Base-by-base conservation (phyloP, 2,888 invertebrate species). In the Orgyia antiqua region DNA sequence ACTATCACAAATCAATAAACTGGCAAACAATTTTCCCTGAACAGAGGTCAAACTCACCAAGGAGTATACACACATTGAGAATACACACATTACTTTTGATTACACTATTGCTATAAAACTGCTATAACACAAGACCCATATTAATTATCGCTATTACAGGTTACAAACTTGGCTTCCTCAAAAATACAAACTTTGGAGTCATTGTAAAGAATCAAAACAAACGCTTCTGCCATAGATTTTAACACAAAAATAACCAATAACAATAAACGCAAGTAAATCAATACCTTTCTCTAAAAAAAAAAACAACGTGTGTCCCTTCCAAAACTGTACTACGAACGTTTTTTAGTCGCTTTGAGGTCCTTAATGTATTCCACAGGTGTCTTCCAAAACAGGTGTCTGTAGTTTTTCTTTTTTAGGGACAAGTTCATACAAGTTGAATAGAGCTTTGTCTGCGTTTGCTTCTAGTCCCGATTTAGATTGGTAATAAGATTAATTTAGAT, bases 361-460 rank as follows among this genome's bases (percentile, higher is more conserved):
- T 43, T 72, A 69, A 72, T 67, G 52, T 74, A 78, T 73, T 62
- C 73, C 69, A 78, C 80, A 79, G 77, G 79, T 82, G 80, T 66
- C 58, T n/a, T 56, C 58, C 61, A 48, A 62, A 70, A 75, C 82
- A 82, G 78, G 80, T 79, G 79, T 58, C 53, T 41, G 45, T 44
- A 56, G 55, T 44, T 29, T 41, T 37, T 24, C 12, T 39, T 45
- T 45, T 53, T 44, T 41, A 27, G 15, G 34, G 62, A 72, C 80
- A 74, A 51, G 79, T 79, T 68, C 67, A 66, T 68, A 80, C 82
- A 77, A 68, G 80, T 73, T 72, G 73, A 73, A 71, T 74, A 72
- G 64, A 52, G 65, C 58, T 69, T 70, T 75, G 69, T 74, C 64
- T 65, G 62, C 51, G 63, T 50, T 68, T 61, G 61, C 64, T 63